A percentile compares a stretch with the other conserved stretches of the same genome.
Evolutionary conservation across 2,113 vertebrate genomes (phyloP).

Genomic region (Girardinichthys multiradiatus): DNA sequence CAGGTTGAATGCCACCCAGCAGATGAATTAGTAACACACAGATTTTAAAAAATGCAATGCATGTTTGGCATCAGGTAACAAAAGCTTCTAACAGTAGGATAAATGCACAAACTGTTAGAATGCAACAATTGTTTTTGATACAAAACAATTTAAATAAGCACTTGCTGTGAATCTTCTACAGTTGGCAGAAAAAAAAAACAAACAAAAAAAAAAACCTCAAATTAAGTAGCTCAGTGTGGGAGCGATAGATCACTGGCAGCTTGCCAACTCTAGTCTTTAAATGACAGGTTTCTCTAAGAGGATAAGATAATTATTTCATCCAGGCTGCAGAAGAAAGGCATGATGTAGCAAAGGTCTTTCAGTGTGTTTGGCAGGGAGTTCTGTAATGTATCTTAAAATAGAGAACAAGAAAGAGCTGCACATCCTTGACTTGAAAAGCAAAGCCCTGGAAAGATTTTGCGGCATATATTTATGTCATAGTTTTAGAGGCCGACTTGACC

Average conservation of each 20-base stretch:
- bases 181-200: not conserved
- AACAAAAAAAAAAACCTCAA: conserved; percentile 2
- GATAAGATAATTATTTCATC: conserved; percentile 47
- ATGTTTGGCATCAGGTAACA: too few species aligned
- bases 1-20: too few species aligned
- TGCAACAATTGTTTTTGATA: not conserved
- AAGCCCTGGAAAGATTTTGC: not conserved
- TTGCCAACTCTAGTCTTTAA: conserved; percentile 27
- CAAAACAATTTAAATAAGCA: not conserved
- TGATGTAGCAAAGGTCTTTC: conserved; percentile 22
- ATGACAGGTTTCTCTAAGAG: conserved; percentile 30
- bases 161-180: conserved; percentile 21
- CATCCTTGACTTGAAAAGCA: conserved; percentile 6
- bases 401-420: not conserved
- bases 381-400: conserved; percentile 19
- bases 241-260: conserved; percentile 39
- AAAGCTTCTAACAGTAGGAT: too few species aligned
- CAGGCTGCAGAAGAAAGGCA: conserved; percentile 28
- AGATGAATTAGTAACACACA: too few species aligned
- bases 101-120: not conserved
- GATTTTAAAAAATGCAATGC: too few species aligned
- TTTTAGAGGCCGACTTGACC: too few species aligned
- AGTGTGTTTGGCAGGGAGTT: conserved; percentile 25
- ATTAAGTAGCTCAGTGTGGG: conserved; percentile 17
- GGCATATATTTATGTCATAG: conserved; percentile 22